These are phyloP conservation scores for Macquaria australasica DNA, from an alignment of 2,113 vertebrate genomes.

Conservation along the genomic window DNA sequence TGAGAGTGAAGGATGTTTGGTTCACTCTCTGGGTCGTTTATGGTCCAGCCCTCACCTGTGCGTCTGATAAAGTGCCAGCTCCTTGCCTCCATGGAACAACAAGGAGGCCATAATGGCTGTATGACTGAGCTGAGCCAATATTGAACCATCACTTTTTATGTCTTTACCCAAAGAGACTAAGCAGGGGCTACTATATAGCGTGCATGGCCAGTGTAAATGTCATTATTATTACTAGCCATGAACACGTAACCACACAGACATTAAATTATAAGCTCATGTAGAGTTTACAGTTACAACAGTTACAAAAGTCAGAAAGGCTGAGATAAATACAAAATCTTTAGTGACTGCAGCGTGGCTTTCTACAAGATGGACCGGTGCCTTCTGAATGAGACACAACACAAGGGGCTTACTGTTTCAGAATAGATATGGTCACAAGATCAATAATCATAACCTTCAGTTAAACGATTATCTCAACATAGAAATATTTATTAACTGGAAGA, in stretches of 20 bases:
- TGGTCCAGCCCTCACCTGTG: neutral
- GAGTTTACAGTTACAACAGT: neutral
- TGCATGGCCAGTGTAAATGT: neutral
- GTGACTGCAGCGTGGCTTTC: neutral
- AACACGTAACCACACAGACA: neutral
- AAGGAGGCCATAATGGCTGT: constrained; percentile 21
- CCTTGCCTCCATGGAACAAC: neutral
- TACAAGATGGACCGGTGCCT: neutral
- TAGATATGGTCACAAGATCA: neutral
- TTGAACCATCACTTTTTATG: constrained; percentile 25
- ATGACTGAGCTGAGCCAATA: constrained; percentile 35
- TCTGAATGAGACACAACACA: neutral
- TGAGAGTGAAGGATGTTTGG: constrained; percentile 34
- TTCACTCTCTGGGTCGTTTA: constrained; percentile 18
- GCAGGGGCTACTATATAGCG: neutral
- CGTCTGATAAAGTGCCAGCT: constrained; percentile 7
- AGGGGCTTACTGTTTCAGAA: neutral
- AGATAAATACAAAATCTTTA: neutral
- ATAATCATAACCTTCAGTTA: neutral
- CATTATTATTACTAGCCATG: neutral
- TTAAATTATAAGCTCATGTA: neutral
- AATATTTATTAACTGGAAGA: neutral
- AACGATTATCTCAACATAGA: neutral
- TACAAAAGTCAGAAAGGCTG: neutral
- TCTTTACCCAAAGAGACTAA: constrained; percentile 1